phyloP scores from a whole-genome alignment of 2,888 invertebrate species.

The Temnothorax ravouxi region DNA sequence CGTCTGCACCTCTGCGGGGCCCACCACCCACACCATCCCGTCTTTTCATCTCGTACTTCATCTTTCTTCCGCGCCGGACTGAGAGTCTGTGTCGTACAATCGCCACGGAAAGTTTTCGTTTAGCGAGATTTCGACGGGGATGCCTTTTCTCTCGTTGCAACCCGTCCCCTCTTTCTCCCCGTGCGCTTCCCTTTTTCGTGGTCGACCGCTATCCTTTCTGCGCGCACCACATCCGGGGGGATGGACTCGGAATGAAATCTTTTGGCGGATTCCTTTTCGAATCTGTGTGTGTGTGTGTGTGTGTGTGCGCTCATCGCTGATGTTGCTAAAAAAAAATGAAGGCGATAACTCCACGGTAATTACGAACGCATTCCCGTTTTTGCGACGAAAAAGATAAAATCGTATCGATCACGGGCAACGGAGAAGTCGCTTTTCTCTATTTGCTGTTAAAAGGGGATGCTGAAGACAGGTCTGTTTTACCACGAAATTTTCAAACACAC shows the following conservation, averaged over 20 bases:
- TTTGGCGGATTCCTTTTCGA: constrained; percentile 19
- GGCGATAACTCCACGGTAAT: background rate
- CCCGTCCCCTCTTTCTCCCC: background rate
- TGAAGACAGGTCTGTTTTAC: too few relatives aligned
- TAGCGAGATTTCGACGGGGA: constrained; percentile 74
- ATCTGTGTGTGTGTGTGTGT: background rate
- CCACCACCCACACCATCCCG: constrained; percentile 57
- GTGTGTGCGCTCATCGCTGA: background rate
- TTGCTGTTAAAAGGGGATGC: too few relatives aligned
- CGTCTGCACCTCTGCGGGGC: constrained; percentile 45
- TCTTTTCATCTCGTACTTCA: constrained; percentile 81
- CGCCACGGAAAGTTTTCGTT: constrained; percentile 79
- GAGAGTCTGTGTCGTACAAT: constrained; percentile 76
- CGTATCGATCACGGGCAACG: background rate
- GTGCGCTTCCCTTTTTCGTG: background rate
- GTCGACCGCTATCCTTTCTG: constrained; percentile 28
- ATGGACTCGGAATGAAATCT: constrained; percentile 35
- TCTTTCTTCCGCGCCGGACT: constrained; percentile 75
- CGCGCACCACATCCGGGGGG: constrained; percentile 7
- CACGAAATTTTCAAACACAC: too few relatives aligned
- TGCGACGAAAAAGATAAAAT: background rate
- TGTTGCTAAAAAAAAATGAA: constrained; percentile 14
- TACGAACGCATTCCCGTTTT: background rate
- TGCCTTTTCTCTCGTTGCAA: constrained; percentile 45
- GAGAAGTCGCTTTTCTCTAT: background rate